Conservation (phyloP, 2,797 vertebrate genomes). For the Enteromius argenteus region DNA sequence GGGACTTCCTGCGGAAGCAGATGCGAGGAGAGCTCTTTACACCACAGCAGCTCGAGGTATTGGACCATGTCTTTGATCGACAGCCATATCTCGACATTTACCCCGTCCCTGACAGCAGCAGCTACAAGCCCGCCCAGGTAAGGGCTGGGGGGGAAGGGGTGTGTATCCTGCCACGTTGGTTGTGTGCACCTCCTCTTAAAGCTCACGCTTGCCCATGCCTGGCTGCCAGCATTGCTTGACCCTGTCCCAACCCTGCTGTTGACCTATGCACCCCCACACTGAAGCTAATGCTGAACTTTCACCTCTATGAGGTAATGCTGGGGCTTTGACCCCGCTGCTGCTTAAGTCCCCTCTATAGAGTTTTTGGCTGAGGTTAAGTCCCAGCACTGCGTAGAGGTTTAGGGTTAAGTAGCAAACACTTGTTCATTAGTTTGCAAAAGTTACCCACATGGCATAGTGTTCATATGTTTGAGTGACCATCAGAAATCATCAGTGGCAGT, state of each 20-base stretch:
- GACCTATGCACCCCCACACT: conserved; percentile 51
- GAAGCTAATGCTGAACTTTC: conserved; percentile 52
- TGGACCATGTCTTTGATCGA: conserved; percentile 95
- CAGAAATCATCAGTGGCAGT: neutral
- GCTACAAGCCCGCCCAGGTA: conserved; percentile 93
- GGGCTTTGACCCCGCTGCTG: conserved; percentile 42
- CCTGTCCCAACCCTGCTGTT: conserved; percentile 69
- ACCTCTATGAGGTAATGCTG: conserved; percentile 50
- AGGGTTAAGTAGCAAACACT: conserved; percentile 60
- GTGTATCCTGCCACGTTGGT: conserved; percentile 33
- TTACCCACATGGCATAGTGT: neutral
- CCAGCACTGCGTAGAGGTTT: conserved; percentile 42
- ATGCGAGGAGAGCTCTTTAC: conserved; percentile 98
- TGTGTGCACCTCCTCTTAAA: conserved; percentile 22
- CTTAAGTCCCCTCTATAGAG: conserved; percentile 35
- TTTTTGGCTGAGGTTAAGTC: conserved; percentile 48
- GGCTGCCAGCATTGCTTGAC: conserved; percentile 68
- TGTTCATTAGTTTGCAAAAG: conserved; percentile 27
- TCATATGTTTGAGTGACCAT: neutral
- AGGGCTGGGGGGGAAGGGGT: conserved; percentile 65
- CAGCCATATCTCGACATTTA: conserved; percentile 93
- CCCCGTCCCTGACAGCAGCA: conserved; percentile 87
- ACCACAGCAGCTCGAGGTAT: conserved; percentile 96
- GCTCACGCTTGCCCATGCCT: conserved; percentile 51
- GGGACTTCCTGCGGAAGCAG: conserved; percentile 99